Evolutionary conservation across 2,113 vertebrate species (phyloP).

Genomic region (Lampris incognitus): DNA sequence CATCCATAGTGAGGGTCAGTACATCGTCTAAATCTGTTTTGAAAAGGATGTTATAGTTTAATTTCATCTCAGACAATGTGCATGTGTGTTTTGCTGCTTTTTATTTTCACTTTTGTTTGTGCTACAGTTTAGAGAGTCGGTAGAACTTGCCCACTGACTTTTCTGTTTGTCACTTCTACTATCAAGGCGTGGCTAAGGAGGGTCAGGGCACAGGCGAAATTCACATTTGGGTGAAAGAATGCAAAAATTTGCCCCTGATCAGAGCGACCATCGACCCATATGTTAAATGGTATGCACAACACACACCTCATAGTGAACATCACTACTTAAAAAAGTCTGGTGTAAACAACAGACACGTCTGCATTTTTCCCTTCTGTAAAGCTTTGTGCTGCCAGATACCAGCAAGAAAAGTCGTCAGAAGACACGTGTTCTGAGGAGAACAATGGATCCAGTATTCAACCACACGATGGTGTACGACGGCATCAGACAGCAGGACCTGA

Average conservation of each 20-base stretch:
- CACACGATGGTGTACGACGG: slow-evolving; percentile 99
- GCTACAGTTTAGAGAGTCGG: background rate
- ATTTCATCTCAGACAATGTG: too few relatives aligned
- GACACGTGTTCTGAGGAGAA: slow-evolving; percentile 90
- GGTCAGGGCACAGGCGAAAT: slow-evolving; percentile 86
- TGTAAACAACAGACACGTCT: background rate
- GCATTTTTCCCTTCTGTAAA: slow-evolving; percentile 51
- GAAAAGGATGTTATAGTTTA: background rate
- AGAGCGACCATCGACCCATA: slow-evolving; percentile 90
- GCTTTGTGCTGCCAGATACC: slow-evolving; percentile 93
- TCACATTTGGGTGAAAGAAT: slow-evolving; percentile 97
- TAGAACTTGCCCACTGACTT: background rate
- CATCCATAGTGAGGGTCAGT: slow-evolving; percentile 77
- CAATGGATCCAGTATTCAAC: slow-evolving; percentile 89
- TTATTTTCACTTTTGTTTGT: background rate
- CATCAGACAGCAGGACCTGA: slow-evolving; percentile 88
- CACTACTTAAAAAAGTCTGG: background rate
- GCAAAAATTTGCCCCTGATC: slow-evolving; percentile 88
- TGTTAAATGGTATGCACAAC: slow-evolving; percentile 90
- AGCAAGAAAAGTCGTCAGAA: slow-evolving; percentile 97
- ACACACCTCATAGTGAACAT: background rate
- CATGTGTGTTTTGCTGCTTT: background rate
- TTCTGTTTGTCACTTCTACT: background rate
- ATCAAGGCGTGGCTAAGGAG: slow-evolving; percentile 78
- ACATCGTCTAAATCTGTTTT: background rate